Base-by-base conservation (phyloP, 23 tunicate genomes). In the Trididemnum miniatum region DNA sequence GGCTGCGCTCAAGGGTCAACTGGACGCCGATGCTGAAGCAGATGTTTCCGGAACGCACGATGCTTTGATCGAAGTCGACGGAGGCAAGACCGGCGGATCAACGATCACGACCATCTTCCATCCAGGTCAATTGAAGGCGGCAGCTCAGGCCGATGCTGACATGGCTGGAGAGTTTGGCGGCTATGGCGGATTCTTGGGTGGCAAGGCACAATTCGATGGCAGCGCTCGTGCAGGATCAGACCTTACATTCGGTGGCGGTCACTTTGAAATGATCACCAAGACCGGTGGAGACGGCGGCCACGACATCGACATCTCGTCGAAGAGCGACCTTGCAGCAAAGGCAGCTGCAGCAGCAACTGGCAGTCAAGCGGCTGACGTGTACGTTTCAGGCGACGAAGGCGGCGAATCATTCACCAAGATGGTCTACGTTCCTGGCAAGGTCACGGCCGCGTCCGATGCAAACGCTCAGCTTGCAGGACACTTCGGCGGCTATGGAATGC, bases 21-120 rank as follows among this genome's bases (percentile, higher is more conserved):
- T 31, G 12, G 75, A 31, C 7, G 75, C 75, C 4, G 75, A 20
- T 30, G 75, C 75, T 31, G 38, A 33, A 2, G 75, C 75, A 3
- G 20, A 31, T 30, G 75, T 33, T 12, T 31, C 37, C 12, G 75
- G 75, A 67, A 2, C 37, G n/a, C 75, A 67, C 15, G 75, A 67
- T 5, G 75, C 75, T 7, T 20, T 3, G n/a, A n/a, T 67, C n/a
- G 7, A 24, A 37, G 75, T 67, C n/a, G 38, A 31, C 75, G 75
- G 75, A 67, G 75, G 38, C 75, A 67, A 67, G 75, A 67, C 31
- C 38, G 75, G 75, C 37, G 75, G 75, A 3, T 67, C 37, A 2
- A 5, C 7, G 38, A 4, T 31, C 37, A 24, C 31, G 75, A 7
- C 25, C 75, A 67, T 31, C 37, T 67, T 12, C 75, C 75, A 67